These are phyloP conservation scores for Beroe ovata DNA, from an alignment of 37 sponge, comb jelly and placozoan genomes.

Conservation along the genomic window DNA sequence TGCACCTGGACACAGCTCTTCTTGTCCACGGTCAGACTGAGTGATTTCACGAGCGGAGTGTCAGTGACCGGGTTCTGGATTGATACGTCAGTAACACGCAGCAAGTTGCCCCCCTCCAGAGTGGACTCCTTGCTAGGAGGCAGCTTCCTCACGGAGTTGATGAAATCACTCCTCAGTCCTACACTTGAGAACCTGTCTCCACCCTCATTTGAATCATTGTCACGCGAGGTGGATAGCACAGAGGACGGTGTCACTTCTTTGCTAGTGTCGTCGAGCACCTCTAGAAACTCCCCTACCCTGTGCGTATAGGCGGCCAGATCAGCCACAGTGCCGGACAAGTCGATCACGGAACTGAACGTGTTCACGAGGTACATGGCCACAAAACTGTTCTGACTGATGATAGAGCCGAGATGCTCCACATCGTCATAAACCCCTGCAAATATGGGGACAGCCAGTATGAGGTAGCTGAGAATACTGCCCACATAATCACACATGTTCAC, in stretches of 20 bases:
- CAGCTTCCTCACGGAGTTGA: background rate
- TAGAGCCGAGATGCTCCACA: slow-evolving; percentile 8
- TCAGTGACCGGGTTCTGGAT: slow-evolving; percentile 5
- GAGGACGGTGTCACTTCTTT: background rate
- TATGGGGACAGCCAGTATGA: slow-evolving; percentile 55
- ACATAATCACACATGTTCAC: slow-evolving; percentile 50
- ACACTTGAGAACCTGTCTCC: background rate
- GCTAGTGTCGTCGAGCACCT: background rate
- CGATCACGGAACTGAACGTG: slow-evolving; percentile 45
- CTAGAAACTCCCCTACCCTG: slow-evolving; percentile 49
- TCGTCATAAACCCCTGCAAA: slow-evolving; percentile 24
- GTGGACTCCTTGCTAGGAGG: background rate
- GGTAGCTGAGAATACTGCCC: slow-evolving; percentile 33
- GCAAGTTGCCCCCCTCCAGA: background rate
- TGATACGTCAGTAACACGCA: background rate
- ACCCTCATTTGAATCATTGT: background rate
- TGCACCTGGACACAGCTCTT: slow-evolving; percentile 26
- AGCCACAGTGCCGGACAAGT: slow-evolving; percentile 27
- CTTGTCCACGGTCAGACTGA: background rate
- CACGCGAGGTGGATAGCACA: background rate
- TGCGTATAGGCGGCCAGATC: slow-evolving; percentile 39
- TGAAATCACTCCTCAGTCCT: background rate
- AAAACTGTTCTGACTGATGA: slow-evolving; percentile 56
- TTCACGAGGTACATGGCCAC: slow-evolving; percentile 55
- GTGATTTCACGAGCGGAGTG: background rate